phyloP scores from a whole-genome alignment of 2,888 invertebrate species.

The Sipha maydis region DNA sequence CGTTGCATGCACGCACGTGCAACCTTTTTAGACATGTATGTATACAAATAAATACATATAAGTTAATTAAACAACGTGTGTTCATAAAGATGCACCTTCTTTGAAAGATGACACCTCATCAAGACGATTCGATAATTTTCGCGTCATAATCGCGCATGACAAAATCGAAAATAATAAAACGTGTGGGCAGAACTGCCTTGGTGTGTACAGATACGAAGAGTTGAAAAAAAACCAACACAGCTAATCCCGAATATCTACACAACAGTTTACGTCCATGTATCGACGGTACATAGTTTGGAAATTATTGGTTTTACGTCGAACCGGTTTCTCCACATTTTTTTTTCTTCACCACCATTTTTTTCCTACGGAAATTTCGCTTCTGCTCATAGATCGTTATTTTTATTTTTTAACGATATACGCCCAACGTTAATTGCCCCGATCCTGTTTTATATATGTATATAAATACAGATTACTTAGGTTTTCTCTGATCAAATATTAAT shows the following conservation, averaged over 20 bases:
- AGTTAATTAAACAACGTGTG: background rate
- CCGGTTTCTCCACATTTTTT: constrained; percentile 53
- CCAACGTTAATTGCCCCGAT: constrained; percentile 61
- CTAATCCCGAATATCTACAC: constrained; percentile 55
- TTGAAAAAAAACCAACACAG: constrained; percentile 41
- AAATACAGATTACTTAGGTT: constrained; percentile 43
- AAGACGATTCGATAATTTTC: background rate
- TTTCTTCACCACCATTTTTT: constrained; percentile 57
- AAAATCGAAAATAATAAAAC: constrained; percentile 28
- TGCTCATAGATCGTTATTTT: constrained; percentile 58
- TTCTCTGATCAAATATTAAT: constrained; percentile 61
- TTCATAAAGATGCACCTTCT: background rate
- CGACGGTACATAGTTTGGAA: constrained; percentile 57
- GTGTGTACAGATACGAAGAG: background rate
- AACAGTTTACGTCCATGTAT: constrained; percentile 48
- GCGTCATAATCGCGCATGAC: background rate
- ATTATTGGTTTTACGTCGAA: constrained; percentile 61
- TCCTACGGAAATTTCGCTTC: constrained; percentile 53
- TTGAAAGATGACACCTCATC: no score
- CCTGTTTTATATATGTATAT: constrained; percentile 38
- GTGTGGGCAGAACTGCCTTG: constrained; percentile 7
- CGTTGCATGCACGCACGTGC: background rate
- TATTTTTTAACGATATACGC: constrained; percentile 60
- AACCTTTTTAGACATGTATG: background rate
- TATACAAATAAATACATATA: background rate